Conservation (phyloP, 1,140 invertebrate genomes). For the Daktulosphaira vitifoliae region DNA sequence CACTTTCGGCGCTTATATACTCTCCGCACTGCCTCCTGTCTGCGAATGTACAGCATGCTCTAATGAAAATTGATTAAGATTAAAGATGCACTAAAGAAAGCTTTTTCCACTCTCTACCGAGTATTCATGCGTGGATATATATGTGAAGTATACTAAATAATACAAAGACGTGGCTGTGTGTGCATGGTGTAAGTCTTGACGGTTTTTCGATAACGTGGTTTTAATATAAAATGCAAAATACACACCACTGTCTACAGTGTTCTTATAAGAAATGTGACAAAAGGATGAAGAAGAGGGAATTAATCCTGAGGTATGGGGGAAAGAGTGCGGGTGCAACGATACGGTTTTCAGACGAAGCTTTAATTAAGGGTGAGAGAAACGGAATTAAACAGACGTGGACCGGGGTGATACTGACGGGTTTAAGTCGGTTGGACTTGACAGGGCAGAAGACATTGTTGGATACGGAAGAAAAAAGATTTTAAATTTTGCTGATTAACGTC, state of each 20-base stretch:
- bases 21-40: background rate
- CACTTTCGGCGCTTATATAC: slow-evolving; percentile 2
- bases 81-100: slow-evolving; percentile 10
- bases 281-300: slow-evolving; percentile 18
- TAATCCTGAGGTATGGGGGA: background rate
- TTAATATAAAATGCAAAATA: slow-evolving; percentile 24
- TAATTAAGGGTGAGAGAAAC: slow-evolving; percentile 30
- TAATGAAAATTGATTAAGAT: slow-evolving; percentile 29
- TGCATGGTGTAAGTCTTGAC: background rate
- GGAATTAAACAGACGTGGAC: slow-evolving; percentile 18
- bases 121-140: background rate
- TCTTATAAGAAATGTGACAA: slow-evolving; percentile 8
- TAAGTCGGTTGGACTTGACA: slow-evolving; percentile 30
- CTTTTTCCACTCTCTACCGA: background rate
- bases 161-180: background rate
- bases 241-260: background rate
- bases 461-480: too few relatives aligned
- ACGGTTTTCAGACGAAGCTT: background rate
- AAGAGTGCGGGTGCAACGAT: background rate
- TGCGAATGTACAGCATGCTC: background rate
- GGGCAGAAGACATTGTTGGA: background rate
- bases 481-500: too few relatives aligned
- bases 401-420: slow-evolving; percentile 21
- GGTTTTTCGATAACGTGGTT: slow-evolving; percentile 1
- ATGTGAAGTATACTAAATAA: background rate